Conservation (phyloP, 2,888 invertebrate genomes). For the Dolomedes plantarius region DNA sequence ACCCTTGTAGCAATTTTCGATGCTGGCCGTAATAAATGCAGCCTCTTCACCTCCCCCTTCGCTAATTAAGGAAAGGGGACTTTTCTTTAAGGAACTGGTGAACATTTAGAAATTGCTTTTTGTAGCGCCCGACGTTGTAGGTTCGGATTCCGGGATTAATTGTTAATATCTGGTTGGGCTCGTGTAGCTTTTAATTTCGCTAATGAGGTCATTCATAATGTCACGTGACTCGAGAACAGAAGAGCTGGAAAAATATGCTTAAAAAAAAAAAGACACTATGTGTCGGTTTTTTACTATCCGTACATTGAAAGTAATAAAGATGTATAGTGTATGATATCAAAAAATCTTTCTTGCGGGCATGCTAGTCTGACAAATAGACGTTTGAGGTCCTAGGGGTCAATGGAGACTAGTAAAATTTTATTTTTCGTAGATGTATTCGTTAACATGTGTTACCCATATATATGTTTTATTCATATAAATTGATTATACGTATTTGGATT, state of each 20-base stretch:
- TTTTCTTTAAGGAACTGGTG: slow-evolving; percentile 11
- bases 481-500: too few species aligned
- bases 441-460: too few species aligned
- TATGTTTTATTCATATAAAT: too few species aligned
- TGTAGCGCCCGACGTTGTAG: background rate
- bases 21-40: background rate
- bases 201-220: slow-evolving; percentile 43
- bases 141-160: slow-evolving; percentile 28
- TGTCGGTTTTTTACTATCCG: too few species aligned
- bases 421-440: too few species aligned
- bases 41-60: background rate
- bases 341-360: too few species aligned
- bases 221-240: background rate
- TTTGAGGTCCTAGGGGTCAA: too few species aligned
- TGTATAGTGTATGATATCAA: too few species aligned
- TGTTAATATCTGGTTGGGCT: slow-evolving; percentile 41
- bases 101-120: slow-evolving; percentile 24
- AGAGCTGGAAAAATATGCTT: background rate
- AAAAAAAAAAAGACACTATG: too few species aligned
- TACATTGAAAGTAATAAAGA: too few species aligned
- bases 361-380: too few species aligned
- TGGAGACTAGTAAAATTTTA: too few species aligned
- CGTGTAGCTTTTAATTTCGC: slow-evolving; percentile 37
- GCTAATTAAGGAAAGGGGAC: slow-evolving; percentile 33
- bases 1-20: slow-evolving; percentile 48